Evolutionary conservation across 2,113 vertebrate genomes (phyloP).

Genomic region (Rhinoderma darwinii): DNA sequence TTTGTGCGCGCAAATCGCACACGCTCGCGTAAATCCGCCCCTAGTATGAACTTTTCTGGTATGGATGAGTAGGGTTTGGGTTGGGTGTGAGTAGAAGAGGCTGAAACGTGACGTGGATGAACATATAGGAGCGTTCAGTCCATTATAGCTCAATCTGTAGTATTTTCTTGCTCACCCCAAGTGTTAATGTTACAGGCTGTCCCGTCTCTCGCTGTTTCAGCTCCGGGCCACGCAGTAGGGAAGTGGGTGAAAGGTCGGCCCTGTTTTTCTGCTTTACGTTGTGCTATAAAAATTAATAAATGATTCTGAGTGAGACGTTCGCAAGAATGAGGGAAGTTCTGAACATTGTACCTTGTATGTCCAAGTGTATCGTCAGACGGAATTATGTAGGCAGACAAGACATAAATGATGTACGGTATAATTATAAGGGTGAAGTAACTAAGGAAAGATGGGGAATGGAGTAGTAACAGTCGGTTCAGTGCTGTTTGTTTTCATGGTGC

Average conservation of each 20-base stretch:
- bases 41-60: too few relatives aligned
- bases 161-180: neutral
- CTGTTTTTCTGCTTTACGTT: conserved; percentile 35
- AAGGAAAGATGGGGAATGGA: neutral
- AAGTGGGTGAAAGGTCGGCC: conserved; percentile 33
- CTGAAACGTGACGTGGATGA: neutral
- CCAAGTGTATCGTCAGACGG: neutral
- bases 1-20: too few relatives aligned
- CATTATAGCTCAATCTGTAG: neutral
- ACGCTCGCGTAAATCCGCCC: too few relatives aligned
- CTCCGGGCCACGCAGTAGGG: neutral
- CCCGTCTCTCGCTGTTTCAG: neutral
- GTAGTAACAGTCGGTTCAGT: neutral
- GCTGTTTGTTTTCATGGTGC: neutral
- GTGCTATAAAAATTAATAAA: conserved; percentile 49
- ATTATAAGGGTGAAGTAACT: neutral
- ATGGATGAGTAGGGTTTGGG: neutral
- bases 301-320: neutral
- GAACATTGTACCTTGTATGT: neutral
- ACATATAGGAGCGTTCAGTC: neutral
- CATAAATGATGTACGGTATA: neutral
- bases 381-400: neutral
- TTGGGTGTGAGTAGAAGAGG: neutral
- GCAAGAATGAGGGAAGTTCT: neutral
- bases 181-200: neutral